A percentile compares a stretch with the other conserved stretches of the same genome.
Conservation (phyloP, 2,797 vertebrate species). For the Masticophis lateralis region DNA sequence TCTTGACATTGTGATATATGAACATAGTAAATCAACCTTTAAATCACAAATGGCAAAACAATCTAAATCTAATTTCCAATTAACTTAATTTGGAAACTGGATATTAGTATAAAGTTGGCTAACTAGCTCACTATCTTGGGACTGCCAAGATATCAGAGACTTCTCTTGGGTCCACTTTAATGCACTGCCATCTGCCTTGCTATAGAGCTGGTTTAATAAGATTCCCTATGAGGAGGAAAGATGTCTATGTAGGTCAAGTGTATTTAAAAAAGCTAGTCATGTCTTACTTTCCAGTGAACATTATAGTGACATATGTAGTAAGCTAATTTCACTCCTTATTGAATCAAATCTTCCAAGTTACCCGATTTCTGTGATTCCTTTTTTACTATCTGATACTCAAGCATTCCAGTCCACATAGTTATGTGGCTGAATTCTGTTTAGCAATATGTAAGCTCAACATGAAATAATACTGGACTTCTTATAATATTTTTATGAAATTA, state of each 20-base stretch:
- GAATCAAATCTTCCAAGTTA: background rate
- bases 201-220: background rate
- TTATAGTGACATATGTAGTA: background rate
- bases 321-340: background rate
- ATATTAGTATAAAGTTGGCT: background rate
- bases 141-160: background rate
- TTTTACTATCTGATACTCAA: background rate
- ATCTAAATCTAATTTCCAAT: background rate
- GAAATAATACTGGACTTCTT: background rate
- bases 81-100: background rate
- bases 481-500: background rate
- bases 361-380: background rate
- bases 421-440: background rate
- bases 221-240: background rate
- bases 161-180: background rate
- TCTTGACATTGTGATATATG: background rate
- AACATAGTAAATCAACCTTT: background rate
- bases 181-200: background rate
- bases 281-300: background rate
- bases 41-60: background rate
- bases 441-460: background rate
- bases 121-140: background rate
- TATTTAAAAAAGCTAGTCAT: background rate
- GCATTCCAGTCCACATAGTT: background rate
- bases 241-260: background rate